A percentile compares a stretch with the other conserved stretches of the same genome.
These are phyloP conservation scores for Pristis pectinata DNA, from an alignment of 2,797 vertebrate species.

Conservation along the genomic window DNA sequence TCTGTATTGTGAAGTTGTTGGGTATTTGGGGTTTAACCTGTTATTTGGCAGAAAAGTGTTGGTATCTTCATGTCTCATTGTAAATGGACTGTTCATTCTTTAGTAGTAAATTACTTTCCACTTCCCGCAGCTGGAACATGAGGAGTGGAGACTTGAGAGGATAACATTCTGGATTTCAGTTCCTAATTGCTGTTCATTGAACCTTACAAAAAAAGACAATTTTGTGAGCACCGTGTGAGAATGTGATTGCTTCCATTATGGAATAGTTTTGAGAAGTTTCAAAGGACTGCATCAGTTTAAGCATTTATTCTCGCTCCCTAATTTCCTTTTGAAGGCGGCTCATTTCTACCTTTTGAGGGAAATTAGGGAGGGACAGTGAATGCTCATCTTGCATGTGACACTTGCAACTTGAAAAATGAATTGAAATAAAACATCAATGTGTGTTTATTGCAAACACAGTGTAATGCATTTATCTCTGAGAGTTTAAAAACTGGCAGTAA, in stretches of 20 bases:
- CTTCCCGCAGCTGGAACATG: neutral
- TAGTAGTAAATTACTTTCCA: neutral
- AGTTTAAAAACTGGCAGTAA: neutral
- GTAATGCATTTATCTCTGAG: neutral
- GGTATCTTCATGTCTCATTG: neutral
- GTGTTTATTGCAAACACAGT: neutral
- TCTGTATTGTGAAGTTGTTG: neutral
- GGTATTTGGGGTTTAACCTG: neutral
- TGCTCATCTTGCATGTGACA: too few relatives aligned
- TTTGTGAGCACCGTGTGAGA: neutral
- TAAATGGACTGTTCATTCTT: neutral
- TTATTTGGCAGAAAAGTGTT: too few relatives aligned
- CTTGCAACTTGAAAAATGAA: too few relatives aligned
- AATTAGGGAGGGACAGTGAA: too few relatives aligned
- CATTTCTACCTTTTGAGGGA: too few relatives aligned
- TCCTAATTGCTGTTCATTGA: neutral
- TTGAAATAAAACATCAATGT: too few relatives aligned
- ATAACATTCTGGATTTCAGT: neutral
- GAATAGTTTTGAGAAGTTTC: neutral
- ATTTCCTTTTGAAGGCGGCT: too few relatives aligned
- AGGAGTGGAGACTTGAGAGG: neutral
- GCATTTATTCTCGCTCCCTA: too few relatives aligned
- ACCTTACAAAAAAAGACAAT: neutral
- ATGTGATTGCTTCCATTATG: neutral
- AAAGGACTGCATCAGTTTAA: too few relatives aligned